phyloP scores from a whole-genome alignment of 2,113 vertebrate species.

The Picathartes gymnocephalus region DNA sequence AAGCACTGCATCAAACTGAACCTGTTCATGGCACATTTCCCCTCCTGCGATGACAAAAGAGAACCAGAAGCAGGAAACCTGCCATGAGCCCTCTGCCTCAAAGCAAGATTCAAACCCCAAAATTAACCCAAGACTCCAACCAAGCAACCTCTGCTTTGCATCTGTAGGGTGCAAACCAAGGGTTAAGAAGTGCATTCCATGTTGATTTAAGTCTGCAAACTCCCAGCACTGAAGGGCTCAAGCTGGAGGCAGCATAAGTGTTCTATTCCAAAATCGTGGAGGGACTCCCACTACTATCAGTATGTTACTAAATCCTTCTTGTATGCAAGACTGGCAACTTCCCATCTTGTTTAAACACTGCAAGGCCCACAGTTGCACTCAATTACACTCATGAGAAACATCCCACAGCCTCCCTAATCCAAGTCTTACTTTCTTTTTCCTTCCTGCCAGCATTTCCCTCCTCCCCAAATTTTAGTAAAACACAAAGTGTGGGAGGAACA shows the following conservation, averaged over 20 bases:
- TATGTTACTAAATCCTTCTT: not conserved
- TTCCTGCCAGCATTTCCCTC: not conserved
- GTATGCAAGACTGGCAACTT: not conserved
- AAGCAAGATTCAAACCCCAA: not conserved
- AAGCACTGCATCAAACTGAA: not conserved
- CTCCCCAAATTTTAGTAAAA: not conserved
- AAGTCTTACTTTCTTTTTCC: not conserved
- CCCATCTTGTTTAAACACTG: not conserved
- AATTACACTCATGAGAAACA: not conserved
- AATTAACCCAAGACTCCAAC: not conserved
- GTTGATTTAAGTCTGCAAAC: not conserved
- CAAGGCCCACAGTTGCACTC: not conserved
- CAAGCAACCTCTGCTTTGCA: not conserved
- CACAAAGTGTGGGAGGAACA: not conserved
- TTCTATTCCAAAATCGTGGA: not conserved
- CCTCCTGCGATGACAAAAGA: not conserved
- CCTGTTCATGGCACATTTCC: not conserved
- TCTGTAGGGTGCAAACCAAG: not conserved
- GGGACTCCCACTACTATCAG: not conserved
- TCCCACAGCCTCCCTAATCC: not conserved
- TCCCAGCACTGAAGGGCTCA: not conserved
- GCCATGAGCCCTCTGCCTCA: not conserved
- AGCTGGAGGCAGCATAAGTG: not conserved
- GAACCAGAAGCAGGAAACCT: not conserved
- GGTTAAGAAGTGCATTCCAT: not conserved